Base-by-base conservation (phyloP, 2,888 invertebrate genomes). In the Eupithecia abbreviata region DNA sequence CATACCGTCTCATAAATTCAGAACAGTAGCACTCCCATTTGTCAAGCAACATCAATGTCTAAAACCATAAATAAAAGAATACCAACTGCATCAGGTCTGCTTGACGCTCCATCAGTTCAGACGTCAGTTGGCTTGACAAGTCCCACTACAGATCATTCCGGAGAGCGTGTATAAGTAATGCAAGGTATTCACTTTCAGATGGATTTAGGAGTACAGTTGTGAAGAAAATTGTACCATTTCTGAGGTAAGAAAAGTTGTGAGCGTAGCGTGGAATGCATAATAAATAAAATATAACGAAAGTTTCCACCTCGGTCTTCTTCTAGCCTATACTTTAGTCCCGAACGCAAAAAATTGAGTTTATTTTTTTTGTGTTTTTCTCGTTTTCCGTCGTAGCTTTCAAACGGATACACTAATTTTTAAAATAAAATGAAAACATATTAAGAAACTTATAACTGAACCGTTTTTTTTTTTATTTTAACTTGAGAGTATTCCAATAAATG, bases 161-260 rank as follows among this genome's bases (percentile, higher is more conserved):
- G 15, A 42, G 5, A 15, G 66, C 18, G 7, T 10, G 51, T n/a
- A 62, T 62, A 18, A 30, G 67, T 45, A 68, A 45, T 68, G 67
- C 67, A 68, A 9, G 12, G 9, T 68, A 68, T 68, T 68, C 45
- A 68, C 45, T 68, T 66, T 15, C 66, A 66, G 66, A 7, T 68
- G n/a, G 67, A 45, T 45, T 42, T 62, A 9, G 55, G 9, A n/a
- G n/a, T 68, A 68, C 67, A 45, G 43, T 68, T n/a, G 10, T 15
- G 43, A 4, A 68, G 0, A 68, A 68, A 68, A 68, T n/a, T 42
- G 2, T 4, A 42, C 18, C 15, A 58, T 30, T 30, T 30, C 10
- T 30, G 4, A 30, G 30, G 4, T 2, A 18, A 58, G 18, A 58
- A 58, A 58, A 58, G 18, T 18, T 18, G 15, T 55, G 15, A 55